Evolutionary conservation across 2,888 invertebrate genomes (phyloP).

Genomic region (Magallana nippona): DNA sequence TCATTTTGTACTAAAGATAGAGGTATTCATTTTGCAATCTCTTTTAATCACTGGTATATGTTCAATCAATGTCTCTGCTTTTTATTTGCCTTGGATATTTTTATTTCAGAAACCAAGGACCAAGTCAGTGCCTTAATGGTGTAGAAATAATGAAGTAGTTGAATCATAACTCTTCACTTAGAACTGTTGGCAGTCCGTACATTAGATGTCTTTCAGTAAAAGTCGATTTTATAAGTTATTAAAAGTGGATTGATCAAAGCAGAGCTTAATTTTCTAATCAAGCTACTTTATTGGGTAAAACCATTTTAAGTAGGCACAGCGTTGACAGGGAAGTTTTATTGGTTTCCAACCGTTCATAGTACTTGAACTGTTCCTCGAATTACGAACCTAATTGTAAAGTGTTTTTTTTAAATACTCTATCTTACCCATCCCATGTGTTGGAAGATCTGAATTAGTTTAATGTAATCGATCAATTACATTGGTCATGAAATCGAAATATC

Average conservation of each 20-base stretch:
- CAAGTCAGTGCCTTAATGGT: background rate
- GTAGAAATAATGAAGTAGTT: conserved; percentile 9
- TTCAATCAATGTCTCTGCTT: conserved; percentile 1
- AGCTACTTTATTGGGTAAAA: conserved; percentile 28
- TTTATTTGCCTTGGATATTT: background rate
- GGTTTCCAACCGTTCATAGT: background rate
- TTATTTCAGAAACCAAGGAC: background rate
- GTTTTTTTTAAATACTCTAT: too few species aligned
- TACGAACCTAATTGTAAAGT: too few species aligned
- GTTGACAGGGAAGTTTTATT: background rate
- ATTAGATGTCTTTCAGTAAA: conserved; percentile 28
- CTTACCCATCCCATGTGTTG: too few species aligned
- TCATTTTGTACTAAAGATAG: background rate
- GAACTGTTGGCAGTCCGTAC: conserved; percentile 19
- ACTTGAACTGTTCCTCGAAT: too few species aligned
- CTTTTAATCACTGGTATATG: conserved; percentile 32
- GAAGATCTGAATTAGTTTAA: too few species aligned
- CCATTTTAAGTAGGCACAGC: background rate
- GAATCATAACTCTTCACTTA: background rate
- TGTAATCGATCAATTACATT: too few species aligned
- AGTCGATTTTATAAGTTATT: conserved; percentile 33
- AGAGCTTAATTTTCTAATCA: conserved; percentile 20
- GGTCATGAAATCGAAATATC: too few species aligned
- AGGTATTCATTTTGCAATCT: conserved; percentile 18
- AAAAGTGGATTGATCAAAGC: conserved; percentile 14